Evolutionary conservation across 2,888 invertebrate genomes (phyloP), one percentile per base, ranked within the genome.

Genomic region (Apamea monoglypha): DNA sequence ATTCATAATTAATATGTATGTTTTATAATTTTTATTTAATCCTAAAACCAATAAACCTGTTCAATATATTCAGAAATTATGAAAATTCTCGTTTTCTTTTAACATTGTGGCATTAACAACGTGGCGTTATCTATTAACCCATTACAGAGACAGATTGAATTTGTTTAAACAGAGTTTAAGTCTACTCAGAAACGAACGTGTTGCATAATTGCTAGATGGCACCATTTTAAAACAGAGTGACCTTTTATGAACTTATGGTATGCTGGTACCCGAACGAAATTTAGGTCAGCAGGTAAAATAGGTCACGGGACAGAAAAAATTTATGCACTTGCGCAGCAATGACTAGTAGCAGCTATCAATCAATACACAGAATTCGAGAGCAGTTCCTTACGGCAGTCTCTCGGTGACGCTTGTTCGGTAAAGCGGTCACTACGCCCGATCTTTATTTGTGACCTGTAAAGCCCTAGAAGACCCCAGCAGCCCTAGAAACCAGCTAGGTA

Each of bases 301-400:
- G 63, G 50, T 32, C 69, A 70, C 25, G 32, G 25, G 18, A n/a
- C n/a, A 36, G 4, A 18, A 63, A 36, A 36, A 63, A 63, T 1
- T 2, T 63, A 63, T 63, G 71, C 71, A 71, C 71, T 71, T 70
- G 63, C 71, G 71, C 71, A 71, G 71, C 1, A 63, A 71, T 61
- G 29, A 29, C 59, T 44, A 21, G 59, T 36, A 14, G 16, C 40
- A 44, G 21, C 59, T 29, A 29, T 71, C n/a, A 61, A 71, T 71
- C 61, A 71, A 71, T 71, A 71, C 71, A 71, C 21, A 40, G 59
- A 40, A 71, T 71, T 61, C n/a, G 12, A 59, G 12, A 61, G 61
- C n/a, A 18, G 12, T 12, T 18, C 56, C 12, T 71, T 59, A 36
- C n/a, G 18, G 2, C 61, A 71, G 59, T 71, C n/a, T 1, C 59